phyloP scores from a whole-genome alignment of 2,797 vertebrate species.

The Heliangelus exortis region DNA sequence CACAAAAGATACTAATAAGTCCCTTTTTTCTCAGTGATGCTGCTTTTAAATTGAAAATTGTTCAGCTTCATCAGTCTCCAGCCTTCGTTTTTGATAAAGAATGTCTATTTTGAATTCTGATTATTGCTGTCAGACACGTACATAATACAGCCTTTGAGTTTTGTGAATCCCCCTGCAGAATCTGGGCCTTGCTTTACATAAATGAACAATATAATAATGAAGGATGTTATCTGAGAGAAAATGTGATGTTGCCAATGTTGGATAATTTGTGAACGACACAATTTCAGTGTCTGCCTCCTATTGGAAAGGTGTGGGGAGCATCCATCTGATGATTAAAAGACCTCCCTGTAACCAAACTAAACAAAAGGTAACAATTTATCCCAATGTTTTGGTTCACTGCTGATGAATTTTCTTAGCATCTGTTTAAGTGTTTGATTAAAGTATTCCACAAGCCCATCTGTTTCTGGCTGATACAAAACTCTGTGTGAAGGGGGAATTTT shows the following conservation, averaged over 20 bases:
- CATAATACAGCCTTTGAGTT: background rate
- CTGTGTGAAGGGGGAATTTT: constrained; percentile 61
- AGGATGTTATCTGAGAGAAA: constrained; percentile 4
- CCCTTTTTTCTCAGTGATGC: background rate
- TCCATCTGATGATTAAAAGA: constrained; percentile 43
- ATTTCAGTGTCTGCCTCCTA: background rate
- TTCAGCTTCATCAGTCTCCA: background rate
- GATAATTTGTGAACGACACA: constrained; percentile 37
- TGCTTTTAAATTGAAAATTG: background rate
- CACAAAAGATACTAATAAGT: background rate
- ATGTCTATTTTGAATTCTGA: background rate
- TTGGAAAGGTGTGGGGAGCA: constrained; percentile 8
- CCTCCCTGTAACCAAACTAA: constrained; percentile 64
- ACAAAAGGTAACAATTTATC: constrained; percentile 76
- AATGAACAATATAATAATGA: constrained; percentile 29
- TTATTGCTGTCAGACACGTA: background rate
- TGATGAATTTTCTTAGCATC: constrained; percentile 77
- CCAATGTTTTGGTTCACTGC: constrained; percentile 71
- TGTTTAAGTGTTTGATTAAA: constrained; percentile 79
- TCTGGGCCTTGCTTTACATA: background rate
- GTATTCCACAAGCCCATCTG: constrained; percentile 75
- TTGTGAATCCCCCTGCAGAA: background rate
- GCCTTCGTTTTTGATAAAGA: background rate
- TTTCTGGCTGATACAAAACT: constrained; percentile 70
- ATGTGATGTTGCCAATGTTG: background rate